phyloP scores from a whole-genome alignment of 2,797 vertebrate species.

The Sparidentex hasta region DNA sequence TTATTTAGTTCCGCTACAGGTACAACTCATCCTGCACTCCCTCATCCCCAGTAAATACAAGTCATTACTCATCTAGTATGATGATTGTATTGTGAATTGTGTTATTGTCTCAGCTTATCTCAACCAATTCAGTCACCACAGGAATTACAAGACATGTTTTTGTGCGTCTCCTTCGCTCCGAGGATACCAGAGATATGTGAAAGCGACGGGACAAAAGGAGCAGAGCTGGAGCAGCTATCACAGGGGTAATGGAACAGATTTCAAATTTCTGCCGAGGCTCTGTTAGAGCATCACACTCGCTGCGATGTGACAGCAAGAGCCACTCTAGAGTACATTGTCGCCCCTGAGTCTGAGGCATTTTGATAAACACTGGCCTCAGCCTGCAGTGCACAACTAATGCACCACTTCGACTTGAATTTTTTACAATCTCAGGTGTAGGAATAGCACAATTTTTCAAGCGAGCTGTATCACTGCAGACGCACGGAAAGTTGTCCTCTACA shows the following conservation, averaged over 20 bases:
- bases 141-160: neutral
- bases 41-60: no score
- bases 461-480: conserved; percentile 8
- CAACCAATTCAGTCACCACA: no score
- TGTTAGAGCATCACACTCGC: conserved; percentile 35
- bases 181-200: neutral
- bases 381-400: conserved; percentile 37
- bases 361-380: conserved; percentile 38
- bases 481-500: conserved; percentile 45
- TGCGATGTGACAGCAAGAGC: conserved; percentile 45
- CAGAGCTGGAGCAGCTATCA: conserved; percentile 27
- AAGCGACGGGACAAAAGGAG: conserved; percentile 3
- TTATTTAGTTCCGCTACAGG: no score
- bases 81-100: no score
- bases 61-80: no score
- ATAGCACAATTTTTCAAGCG: conserved; percentile 31
- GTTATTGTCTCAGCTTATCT: no score
- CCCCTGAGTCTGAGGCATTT: conserved; percentile 32
- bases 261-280: conserved; percentile 14
- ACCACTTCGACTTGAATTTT: conserved; percentile 47
- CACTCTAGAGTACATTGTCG: conserved; percentile 28
- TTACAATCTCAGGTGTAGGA: conserved; percentile 50
- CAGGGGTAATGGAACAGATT: neutral
- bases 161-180: neutral
- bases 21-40: no score